Percentiles rank a stretch among this genome's conserved stretches.
Conservation (phyloP, 2,888 invertebrate species). For the Calliopum simillimum region DNA sequence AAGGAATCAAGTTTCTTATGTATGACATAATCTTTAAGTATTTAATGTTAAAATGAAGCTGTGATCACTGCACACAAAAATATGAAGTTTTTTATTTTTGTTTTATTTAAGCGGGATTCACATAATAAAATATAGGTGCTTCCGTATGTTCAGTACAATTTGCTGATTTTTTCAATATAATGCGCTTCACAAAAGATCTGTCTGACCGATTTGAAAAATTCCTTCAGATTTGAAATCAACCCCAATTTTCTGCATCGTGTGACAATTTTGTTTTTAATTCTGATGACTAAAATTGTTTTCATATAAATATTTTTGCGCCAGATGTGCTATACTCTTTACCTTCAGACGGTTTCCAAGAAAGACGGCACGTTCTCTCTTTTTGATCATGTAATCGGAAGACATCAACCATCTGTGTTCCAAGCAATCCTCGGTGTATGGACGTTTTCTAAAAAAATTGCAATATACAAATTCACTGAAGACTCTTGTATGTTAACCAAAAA, state of each 20-base stretch:
- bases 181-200: not conserved
- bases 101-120: too few relatives aligned
- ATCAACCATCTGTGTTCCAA: conserved; percentile 96
- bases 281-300: not conserved
- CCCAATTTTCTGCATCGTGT: not conserved
- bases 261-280: not conserved
- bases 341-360: conserved; percentile 87
- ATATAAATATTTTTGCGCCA: too few relatives aligned
- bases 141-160: too few relatives aligned
- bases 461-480: not conserved
- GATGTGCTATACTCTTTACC: conserved; percentile 69
- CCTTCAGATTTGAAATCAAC: too few relatives aligned
- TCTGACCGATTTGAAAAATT: not conserved
- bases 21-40: too few relatives aligned
- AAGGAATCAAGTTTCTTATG: too few relatives aligned
- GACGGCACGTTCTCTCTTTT: conserved; percentile 87
- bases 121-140: too few relatives aligned
- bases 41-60: too few relatives aligned
- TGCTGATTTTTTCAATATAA: too few relatives aligned
- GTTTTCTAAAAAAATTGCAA: conserved; percentile 74
- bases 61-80: too few relatives aligned
- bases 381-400: conserved; percentile 92
- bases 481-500: not conserved
- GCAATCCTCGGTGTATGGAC: conserved; percentile 94
- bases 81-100: too few relatives aligned